Evolutionary conservation across 2,888 invertebrate genomes (phyloP).

Genomic region (Leptinotarsa juncta): DNA sequence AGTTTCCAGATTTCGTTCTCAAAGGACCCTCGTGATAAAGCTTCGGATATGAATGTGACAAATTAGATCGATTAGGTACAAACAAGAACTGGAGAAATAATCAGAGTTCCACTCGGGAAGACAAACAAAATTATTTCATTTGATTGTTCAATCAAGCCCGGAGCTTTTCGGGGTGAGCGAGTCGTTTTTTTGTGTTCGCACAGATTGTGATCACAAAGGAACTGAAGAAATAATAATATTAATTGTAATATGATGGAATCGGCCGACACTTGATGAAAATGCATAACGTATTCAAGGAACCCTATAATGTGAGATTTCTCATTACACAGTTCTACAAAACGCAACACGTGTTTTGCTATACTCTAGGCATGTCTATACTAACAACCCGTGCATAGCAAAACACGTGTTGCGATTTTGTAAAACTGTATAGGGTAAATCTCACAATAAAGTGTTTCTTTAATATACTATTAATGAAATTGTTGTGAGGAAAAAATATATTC

Average conservation of each 20-base stretch:
- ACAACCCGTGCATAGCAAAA: too few species aligned
- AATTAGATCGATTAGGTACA: slow-evolving; percentile 33
- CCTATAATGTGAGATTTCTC: too few species aligned
- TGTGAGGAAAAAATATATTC: too few species aligned
- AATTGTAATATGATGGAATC: too few species aligned
- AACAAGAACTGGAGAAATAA: slow-evolving; percentile 26
- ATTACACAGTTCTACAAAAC: too few species aligned
- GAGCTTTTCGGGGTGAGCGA: background rate
- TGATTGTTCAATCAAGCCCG: slow-evolving; percentile 3
- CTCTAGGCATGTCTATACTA: too few species aligned
- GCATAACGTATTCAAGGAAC: background rate
- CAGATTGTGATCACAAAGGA: background rate
- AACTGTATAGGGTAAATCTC: too few species aligned
- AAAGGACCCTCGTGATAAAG: slow-evolving; percentile 34
- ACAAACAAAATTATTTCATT: slow-evolving; percentile 19
- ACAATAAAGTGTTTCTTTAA: too few species aligned
- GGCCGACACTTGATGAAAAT: too few species aligned
- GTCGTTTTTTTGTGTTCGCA: background rate
- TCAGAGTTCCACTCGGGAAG: slow-evolving; percentile 13
- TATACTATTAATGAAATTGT: too few species aligned
- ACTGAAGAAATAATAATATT: background rate
- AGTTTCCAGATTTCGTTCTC: slow-evolving; percentile 32
- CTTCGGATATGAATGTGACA: slow-evolving; percentile 36
- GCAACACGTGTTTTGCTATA: too few species aligned
- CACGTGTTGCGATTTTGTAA: too few species aligned